phyloP scores from a whole-genome alignment of 1,140 invertebrate species.

The Hormaphis cornu region DNA sequence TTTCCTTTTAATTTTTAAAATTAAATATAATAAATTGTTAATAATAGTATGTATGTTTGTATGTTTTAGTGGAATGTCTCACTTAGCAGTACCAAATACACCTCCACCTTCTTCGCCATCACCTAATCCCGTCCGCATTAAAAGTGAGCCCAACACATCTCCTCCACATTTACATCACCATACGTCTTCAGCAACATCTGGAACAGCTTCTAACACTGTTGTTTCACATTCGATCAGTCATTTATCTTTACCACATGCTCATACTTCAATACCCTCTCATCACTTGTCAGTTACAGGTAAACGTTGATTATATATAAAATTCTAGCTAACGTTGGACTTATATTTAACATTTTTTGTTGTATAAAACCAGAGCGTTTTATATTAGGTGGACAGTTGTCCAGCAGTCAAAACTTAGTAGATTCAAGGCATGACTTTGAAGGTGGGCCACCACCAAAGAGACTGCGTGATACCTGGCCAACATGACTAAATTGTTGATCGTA shows the following conservation, averaged over 20 bases:
- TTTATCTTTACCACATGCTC: conserved; percentile 36
- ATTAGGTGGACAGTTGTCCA: conserved; percentile 14
- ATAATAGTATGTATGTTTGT: not conserved
- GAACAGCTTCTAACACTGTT: conserved; percentile 46
- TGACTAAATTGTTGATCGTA: conserved; percentile 45
- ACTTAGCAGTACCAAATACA: conserved; percentile 65
- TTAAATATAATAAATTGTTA: not conserved
- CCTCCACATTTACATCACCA: conserved; percentile 57
- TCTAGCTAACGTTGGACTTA: not conserved
- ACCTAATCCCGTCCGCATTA: conserved; percentile 78
- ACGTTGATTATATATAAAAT: not conserved
- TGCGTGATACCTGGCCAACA: conserved; percentile 75
- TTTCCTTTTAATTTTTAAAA: conserved; percentile 19
- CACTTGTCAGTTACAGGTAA: conserved; percentile 31
- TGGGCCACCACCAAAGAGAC: conserved; percentile 69
- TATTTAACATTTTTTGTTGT: not conserved
- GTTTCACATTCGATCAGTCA: conserved; percentile 38
- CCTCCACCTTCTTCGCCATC: conserved; percentile 69
- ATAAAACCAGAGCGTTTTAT: conserved; percentile 24
- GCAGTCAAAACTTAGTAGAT: conserved; percentile 22
- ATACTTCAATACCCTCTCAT: conserved; percentile 27
- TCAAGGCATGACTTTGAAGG: conserved; percentile 59
- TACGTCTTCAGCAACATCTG: conserved; percentile 52
- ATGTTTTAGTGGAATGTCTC: conserved; percentile 56
- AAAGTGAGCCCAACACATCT: conserved; percentile 88